Percentiles rank a stretch among this genome's conserved stretches.
These are phyloP conservation scores for Morelia viridis DNA, from an alignment of 2,797 vertebrate genomes.

Conservation along the genomic window DNA sequence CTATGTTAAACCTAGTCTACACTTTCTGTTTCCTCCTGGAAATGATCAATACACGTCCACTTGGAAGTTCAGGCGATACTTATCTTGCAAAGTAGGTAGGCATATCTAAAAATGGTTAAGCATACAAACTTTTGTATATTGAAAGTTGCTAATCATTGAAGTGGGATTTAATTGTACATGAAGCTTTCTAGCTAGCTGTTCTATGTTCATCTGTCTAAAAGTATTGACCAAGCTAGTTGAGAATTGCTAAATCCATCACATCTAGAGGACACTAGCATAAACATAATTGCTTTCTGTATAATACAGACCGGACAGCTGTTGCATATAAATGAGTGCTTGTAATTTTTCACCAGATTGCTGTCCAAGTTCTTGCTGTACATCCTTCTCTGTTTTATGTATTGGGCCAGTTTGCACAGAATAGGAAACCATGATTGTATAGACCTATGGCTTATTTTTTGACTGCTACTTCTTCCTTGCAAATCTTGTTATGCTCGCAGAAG, in stretches of 20 bases:
- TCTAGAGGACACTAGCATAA: background rate
- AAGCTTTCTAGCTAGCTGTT: background rate
- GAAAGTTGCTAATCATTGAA: background rate
- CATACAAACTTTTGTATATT: background rate
- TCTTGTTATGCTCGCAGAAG: background rate
- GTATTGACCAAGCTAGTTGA: background rate
- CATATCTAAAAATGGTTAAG: background rate
- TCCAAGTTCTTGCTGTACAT: background rate
- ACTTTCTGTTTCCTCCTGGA: background rate
- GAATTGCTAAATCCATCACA: background rate
- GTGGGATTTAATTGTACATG: background rate
- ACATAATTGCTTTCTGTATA: background rate
- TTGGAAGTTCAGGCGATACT: background rate
- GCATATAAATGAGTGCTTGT: background rate
- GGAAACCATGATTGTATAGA: background rate
- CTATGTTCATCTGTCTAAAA: background rate
- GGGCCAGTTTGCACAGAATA: background rate
- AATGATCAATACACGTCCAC: background rate
- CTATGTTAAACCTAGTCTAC: background rate
- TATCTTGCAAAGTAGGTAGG: background rate
- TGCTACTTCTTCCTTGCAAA: background rate
- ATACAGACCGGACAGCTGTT: background rate
- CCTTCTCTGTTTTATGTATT: background rate
- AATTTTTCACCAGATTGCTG: background rate
- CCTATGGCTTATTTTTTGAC: background rate